phyloP scores from a whole-genome alignment of 1,140 invertebrate genomes.

The Berghia stephanieae region DNA sequence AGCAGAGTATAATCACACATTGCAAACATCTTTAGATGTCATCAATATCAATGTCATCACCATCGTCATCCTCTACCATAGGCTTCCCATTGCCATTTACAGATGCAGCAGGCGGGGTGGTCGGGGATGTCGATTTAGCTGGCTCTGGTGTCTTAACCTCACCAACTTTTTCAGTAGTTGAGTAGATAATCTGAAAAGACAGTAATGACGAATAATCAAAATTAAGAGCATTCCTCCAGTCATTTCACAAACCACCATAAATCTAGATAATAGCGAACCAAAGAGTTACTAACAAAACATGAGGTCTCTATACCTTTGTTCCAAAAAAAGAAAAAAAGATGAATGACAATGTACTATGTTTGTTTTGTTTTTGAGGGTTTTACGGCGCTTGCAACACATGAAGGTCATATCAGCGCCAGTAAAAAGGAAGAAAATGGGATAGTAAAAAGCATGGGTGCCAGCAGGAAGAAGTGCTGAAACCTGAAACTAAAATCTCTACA shows the following conservation, averaged over 20 bases:
- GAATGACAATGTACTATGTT: too few relatives aligned
- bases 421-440: too few relatives aligned
- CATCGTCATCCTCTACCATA: constrained; percentile 40
- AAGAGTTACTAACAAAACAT: neutral
- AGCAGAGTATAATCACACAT: too few relatives aligned
- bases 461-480: too few relatives aligned
- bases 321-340: neutral
- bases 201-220: neutral
- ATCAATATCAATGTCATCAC: constrained; percentile 60
- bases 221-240: neutral
- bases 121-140: constrained; percentile 34
- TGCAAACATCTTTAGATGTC: constrained; percentile 58
- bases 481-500: too few relatives aligned
- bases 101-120: constrained; percentile 2
- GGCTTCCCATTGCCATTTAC: constrained; percentile 17
- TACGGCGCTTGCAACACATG: too few relatives aligned
- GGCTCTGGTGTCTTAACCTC: constrained; percentile 46
- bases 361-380: too few relatives aligned
- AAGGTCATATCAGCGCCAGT: too few relatives aligned
- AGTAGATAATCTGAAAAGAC: constrained; percentile 61
- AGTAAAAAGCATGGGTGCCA: too few relatives aligned
- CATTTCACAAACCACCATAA: neutral
- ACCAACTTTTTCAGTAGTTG: constrained; percentile 57
- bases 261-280: neutral
- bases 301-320: neutral